A percentile compares a stretch with the other conserved stretches of the same genome.
phyloP scores from a whole-genome alignment of 1,140 invertebrate species.

The Euschistus heros region DNA sequence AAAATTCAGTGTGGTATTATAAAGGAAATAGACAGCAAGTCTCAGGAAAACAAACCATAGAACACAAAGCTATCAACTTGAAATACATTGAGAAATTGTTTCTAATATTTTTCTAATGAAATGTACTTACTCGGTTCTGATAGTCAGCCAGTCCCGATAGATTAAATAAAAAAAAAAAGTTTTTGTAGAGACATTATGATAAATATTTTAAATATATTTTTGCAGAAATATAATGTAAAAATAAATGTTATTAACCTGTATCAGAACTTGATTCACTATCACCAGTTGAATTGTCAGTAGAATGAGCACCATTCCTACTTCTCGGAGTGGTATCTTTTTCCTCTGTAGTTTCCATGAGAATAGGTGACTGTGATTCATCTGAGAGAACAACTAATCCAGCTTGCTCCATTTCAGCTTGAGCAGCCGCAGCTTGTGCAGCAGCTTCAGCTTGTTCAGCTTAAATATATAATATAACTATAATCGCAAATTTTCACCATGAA shows the following conservation, averaged over 20 bases:
- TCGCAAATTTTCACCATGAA: no score
- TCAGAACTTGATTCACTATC: slow-evolving; percentile 1
- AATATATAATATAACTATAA: no score
- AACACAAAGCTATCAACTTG: no score
- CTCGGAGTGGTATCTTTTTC: not conserved
- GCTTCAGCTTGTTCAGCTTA: slow-evolving; percentile 11
- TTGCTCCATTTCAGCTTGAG: slow-evolving; percentile 31
- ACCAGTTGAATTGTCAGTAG: not conserved
- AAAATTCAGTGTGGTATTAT: no score
- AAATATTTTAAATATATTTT: not conserved
- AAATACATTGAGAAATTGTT: no score
- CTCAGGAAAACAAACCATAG: no score
- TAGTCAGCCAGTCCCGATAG: no score
- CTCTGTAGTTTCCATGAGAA: not conserved
- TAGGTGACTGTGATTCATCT: slow-evolving; percentile 42
- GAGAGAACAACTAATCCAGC: slow-evolving; percentile 36
- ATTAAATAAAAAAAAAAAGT: not conserved
- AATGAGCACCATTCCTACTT: slow-evolving; percentile 3
- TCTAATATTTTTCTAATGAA: no score
- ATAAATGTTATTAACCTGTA: not conserved
- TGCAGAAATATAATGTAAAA: not conserved
- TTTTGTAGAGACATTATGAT: not conserved
- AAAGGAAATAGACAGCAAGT: no score
- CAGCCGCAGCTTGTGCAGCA: slow-evolving; percentile 2
- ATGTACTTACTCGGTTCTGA: no score